Evolutionary conservation across 2,888 invertebrate genomes (phyloP), one percentile per base, ranked within the genome.

Genomic region (Diarsia rubi): DNA sequence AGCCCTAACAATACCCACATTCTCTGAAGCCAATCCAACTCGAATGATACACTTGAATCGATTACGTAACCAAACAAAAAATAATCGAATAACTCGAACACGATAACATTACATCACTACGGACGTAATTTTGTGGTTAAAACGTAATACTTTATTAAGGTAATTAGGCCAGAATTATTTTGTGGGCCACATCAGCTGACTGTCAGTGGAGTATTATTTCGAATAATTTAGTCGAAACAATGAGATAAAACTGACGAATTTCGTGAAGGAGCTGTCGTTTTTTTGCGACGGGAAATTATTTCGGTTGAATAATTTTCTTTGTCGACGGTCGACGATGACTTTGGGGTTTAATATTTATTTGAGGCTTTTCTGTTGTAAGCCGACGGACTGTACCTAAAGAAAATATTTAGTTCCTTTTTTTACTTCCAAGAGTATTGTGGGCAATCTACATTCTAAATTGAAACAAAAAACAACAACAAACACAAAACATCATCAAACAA

Each of bases 101-200:
- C 57, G 70, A 67, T 64, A 42, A 42, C 12, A 64, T 82, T 82
- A 85, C 82, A 66, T 82, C 86, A 85, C 73, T 82, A 73, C 5
- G 14, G 44, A 82, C 65, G 82, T 73, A 73, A 85, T 82, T 78
- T 31, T 85, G 68, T 66, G 86, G 78, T 78, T 66, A 24, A 63
- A 78, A 82, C 68, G 78, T 85, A 85, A 82, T 85, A 65, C 73
- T 71, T 85, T 85, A 82, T 60, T 82, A 71, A 24, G 63, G 44
- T 63, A 82, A 82, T 82, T 85, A 85, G 73, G 62, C 24, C 63
- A 69, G 31, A 57, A 73, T 70, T 81, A 75, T 82, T 70, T 70
- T 71, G 57, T 69, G 37, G 70, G 62, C 57, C 52, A 24, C 70
- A 65, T 69, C 47, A 37, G 37, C 37, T 69, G 67, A 45, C 62